Conservation (phyloP, 2,113 vertebrate species). For the Stigmatopora argus region DNA sequence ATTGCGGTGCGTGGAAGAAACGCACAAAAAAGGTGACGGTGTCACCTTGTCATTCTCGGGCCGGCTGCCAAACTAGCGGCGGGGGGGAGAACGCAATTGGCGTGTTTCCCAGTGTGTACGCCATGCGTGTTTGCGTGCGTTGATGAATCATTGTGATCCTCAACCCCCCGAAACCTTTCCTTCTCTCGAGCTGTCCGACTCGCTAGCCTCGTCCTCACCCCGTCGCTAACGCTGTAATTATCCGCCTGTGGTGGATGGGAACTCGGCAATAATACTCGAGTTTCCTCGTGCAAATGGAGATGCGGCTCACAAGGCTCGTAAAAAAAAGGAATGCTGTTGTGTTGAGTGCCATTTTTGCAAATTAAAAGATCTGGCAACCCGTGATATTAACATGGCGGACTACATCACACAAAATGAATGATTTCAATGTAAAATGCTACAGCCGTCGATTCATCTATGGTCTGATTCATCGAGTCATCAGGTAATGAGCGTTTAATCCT, state of each 20-base stretch:
- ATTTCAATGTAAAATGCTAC: no score
- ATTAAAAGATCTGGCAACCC: no score
- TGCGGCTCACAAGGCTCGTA: neutral
- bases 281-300: conserved; percentile 37
- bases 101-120: conserved; percentile 43
- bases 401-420: no score
- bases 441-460: no score
- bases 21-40: conserved; percentile 41
- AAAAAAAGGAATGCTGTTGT: neutral
- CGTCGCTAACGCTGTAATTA: conserved; percentile 69
- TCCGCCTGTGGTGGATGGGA: conserved; percentile 58
- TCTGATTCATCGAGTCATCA: no score
- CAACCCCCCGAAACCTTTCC: conserved; percentile 14
- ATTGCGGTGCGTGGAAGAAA: conserved; percentile 26
- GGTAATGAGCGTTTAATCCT: no score
- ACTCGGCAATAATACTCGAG: conserved; percentile 58
- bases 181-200: conserved; percentile 32
- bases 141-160: conserved; percentile 63
- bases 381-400: no score
- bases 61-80: conserved; percentile 57
- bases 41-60: conserved; percentile 71
- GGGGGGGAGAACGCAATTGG: conserved; percentile 44
- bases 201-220: conserved; percentile 48
- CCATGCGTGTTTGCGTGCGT: conserved; percentile 41
- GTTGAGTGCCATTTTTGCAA: neutral